These are phyloP conservation scores for Sceloporus tristichus DNA, from an alignment of 2,113 vertebrate genomes.

Conservation along the genomic window DNA sequence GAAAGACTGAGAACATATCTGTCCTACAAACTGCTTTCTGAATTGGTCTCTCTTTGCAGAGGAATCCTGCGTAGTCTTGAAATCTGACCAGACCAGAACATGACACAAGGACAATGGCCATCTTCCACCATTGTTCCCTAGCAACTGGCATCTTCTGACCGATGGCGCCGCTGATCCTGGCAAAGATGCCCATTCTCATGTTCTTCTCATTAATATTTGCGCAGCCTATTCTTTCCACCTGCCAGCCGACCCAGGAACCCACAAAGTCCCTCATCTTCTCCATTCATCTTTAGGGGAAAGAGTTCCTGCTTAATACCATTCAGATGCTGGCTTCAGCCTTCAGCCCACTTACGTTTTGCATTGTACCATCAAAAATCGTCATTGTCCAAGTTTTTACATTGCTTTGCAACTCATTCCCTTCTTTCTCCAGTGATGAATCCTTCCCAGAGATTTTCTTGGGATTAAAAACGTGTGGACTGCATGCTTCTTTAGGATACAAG, in stretches of 20 bases:
- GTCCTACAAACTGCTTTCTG: no score
- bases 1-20: background rate
- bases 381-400: no score
- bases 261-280: background rate
- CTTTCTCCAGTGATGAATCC: no score
- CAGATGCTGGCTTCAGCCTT: background rate
- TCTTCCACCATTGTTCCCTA: no score
- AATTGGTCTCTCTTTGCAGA: no score
- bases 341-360: no score
- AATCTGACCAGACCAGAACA: no score
- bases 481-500: slow-evolving; percentile 1
- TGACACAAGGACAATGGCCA: no score
- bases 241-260: no score
- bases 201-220: background rate
- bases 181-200: background rate
- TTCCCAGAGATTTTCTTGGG: background rate
- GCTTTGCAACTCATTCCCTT: background rate
- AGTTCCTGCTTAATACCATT: background rate
- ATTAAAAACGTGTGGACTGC: background rate
- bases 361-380: background rate
- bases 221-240: background rate
- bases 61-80: no score
- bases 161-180: background rate
- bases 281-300: background rate
- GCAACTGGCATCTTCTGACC: background rate